Evolutionary conservation across 2,888 invertebrate species (phyloP).

Genomic region (Asteroscopus sphinx): DNA sequence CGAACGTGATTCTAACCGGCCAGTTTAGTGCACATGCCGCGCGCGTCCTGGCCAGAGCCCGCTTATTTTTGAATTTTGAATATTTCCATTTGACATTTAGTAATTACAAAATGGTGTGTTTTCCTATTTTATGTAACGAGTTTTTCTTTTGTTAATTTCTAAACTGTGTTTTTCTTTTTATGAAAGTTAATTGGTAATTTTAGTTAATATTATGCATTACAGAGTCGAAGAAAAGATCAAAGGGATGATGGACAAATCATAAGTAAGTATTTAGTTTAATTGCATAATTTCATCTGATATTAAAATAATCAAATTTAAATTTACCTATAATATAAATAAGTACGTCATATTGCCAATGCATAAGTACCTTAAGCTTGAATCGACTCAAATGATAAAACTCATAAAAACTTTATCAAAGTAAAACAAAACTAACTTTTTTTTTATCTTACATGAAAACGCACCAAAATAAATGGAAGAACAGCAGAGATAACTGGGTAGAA

Average conservation of each 20-base stretch:
- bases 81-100: constrained; percentile 49
- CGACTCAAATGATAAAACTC: no score
- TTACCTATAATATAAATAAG: no score
- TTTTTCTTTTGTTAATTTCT: constrained; percentile 10
- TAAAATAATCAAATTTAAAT: no score
- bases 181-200: constrained; percentile 30
- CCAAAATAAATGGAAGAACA: no score
- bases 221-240: constrained; percentile 72
- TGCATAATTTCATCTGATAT: no score
- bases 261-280: constrained; percentile 81
- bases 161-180: constrained; percentile 7
- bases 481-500: not conserved
- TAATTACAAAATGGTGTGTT: constrained; percentile 78
- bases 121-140: constrained; percentile 1
- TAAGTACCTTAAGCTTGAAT: no score
- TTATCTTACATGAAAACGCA: no score
- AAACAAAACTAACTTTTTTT: no score
- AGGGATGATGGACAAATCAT: constrained; percentile 87
- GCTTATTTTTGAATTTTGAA: constrained; percentile 49
- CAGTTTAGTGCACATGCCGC: constrained; percentile 75
- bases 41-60: constrained; percentile 70
- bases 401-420: no score
- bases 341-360: no score
- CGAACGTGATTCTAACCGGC: constrained; percentile 69
- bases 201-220: constrained; percentile 58